Evolutionary conservation across 2,113 vertebrate genomes (phyloP), one percentile per base, ranked within the genome.

Genomic region (Entosphenus tridentatus): DNA sequence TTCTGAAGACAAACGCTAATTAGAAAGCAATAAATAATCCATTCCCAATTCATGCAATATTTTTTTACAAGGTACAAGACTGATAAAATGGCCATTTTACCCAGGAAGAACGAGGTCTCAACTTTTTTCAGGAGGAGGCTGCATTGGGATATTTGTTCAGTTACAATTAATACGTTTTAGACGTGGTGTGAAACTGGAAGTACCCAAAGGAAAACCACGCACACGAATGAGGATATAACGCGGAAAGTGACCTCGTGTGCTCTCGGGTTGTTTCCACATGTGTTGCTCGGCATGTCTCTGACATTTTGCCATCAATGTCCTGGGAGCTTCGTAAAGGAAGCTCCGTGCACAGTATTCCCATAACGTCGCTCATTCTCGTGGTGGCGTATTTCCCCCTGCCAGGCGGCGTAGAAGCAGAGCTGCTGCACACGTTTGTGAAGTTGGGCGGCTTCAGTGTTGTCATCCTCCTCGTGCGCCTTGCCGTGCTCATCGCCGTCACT

Each of bases 351-450:
- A 67, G 70, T 21, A 71, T 56, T 71, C 17, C 71, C 70, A 1
- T n/a, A 18, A 56, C 56, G 68, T 69, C 57, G 72, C 70, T 55
- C 72, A 39, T 68, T 75, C 2, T 65, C 70, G 59, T 12, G 11
- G 72, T 72, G 74, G 3, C 13, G 73, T 73, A 75, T 69, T 2
- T 73, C 75, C 9, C 74, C 67, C 70, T 67, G n/a, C 67, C 69
- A 86, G 84, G 77, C 18, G 8, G 18, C 1, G 82, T 86, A 70
- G 76, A 79, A 21, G 80, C 82, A 57, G 79, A 84, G 73, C 77
- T 86, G 71, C 83, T 86, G 68, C 79, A 82, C 75, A 82, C 80
- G 68, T 86, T 85, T 73, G 73, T 77, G 68, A 78, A 73, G 69
- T 76, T 77, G 75, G 58, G 73, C 2, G 81, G 83, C 71, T 73